Percentiles rank a stretch among this genome's conserved stretches.
phyloP scores from a whole-genome alignment of 2,888 invertebrate species.

The Baccha elongata region DNA sequence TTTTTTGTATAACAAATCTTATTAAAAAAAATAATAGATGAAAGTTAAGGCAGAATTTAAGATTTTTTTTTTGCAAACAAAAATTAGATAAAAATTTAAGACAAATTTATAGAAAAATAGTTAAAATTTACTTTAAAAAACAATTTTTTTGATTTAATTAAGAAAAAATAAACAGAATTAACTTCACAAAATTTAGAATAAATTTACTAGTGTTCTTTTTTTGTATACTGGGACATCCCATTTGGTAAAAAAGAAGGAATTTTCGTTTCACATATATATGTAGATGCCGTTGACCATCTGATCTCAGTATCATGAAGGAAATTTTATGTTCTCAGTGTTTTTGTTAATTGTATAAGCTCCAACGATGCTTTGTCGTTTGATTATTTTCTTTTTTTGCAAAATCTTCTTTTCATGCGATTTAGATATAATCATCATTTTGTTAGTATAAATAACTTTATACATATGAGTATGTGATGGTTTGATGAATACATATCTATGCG shows the following conservation, averaged over 20 bases:
- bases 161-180: not conserved
- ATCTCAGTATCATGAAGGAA: constrained; percentile 42
- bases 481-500: constrained; percentile 55
- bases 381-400: constrained; percentile 19
- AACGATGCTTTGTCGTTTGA: constrained; percentile 29
- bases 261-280: constrained; percentile 23
- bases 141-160: constrained; percentile 16
- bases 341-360: constrained; percentile 30
- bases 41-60: not conserved
- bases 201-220: constrained; percentile 24
- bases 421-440: constrained; percentile 52
- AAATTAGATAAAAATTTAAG: constrained; percentile 18
- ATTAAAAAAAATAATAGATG: constrained; percentile 32
- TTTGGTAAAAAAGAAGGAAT: constrained; percentile 23
- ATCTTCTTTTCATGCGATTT: constrained; percentile 43
- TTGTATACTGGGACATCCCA: constrained; percentile 10
- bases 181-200: constrained; percentile 40
- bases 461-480: constrained; percentile 33
- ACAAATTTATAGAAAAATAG: constrained; percentile 31
- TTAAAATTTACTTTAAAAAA: not conserved
- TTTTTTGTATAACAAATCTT: constrained; percentile 55
- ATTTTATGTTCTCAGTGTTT: constrained; percentile 63
- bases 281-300: constrained; percentile 48
- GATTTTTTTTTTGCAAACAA: constrained; percentile 9
- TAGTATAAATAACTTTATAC: constrained; percentile 57